phyloP scores from a whole-genome alignment of 2,888 invertebrate species.

The Netelia inedita region DNA sequence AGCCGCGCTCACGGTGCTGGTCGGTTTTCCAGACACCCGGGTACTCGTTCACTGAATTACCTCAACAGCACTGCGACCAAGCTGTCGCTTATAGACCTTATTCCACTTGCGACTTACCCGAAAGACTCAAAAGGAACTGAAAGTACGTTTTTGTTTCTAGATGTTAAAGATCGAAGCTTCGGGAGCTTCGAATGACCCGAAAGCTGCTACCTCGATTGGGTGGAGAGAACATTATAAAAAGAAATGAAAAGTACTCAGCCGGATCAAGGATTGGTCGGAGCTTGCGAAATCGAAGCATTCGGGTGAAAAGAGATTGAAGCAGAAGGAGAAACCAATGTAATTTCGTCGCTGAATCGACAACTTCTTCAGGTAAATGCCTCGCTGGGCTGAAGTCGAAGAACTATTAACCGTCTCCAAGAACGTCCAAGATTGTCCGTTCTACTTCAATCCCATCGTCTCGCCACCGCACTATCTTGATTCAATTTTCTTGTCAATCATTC shows the following conservation, averaged over 20 bases:
- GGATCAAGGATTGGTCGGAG: background rate
- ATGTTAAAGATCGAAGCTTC: constrained; percentile 5
- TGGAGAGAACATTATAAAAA: no score
- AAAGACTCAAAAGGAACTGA: background rate
- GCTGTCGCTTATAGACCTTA: background rate
- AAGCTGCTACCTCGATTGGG: no score
- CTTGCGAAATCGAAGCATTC: constrained; percentile 12
- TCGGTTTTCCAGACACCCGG: background rate
- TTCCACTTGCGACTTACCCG: background rate
- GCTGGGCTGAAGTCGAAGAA: constrained; percentile 71
- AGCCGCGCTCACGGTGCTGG: constrained; percentile 1
- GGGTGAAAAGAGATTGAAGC: constrained; percentile 13
- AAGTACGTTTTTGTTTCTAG: background rate
- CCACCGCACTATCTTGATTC: constrained; percentile 12
- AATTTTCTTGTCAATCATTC: background rate
- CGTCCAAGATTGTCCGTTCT: constrained; percentile 1
- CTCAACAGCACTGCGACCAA: background rate
- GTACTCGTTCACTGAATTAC: background rate
- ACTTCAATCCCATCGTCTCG: background rate
- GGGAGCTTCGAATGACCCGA: no score
- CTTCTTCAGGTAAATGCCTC: constrained; percentile 69
- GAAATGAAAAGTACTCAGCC: no score
- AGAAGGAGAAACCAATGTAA: constrained; percentile 59
- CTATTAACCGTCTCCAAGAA: constrained; percentile 72
- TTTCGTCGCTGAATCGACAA: constrained; percentile 76